Evolutionary conservation across 2,797 vertebrate genomes (phyloP).

Genomic region (Heterohyrax brucei): DNA sequence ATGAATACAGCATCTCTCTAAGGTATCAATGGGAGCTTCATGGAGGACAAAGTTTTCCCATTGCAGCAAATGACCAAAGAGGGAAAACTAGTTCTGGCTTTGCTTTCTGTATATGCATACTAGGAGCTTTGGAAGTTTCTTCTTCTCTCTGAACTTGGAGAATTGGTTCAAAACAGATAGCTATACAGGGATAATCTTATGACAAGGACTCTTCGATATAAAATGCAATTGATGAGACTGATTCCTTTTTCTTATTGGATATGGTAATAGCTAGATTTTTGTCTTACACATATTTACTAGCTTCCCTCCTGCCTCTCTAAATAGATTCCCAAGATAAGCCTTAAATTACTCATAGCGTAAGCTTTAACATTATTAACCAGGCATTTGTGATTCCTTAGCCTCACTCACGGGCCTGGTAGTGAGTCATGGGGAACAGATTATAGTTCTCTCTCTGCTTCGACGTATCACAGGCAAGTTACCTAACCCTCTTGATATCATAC

Average conservation of each 20-base stretch:
- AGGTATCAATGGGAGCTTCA: not conserved
- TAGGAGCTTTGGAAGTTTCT: not conserved
- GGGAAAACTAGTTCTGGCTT: not conserved
- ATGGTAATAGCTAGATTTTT: not conserved
- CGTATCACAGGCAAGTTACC: not conserved
- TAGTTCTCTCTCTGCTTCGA: not conserved
- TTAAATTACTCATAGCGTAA: not conserved
- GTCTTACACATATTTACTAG: not conserved
- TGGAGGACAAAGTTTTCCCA: not conserved
- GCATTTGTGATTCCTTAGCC: not conserved
- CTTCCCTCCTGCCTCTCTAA: not conserved
- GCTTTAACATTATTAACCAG: not conserved
- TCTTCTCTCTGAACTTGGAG: not conserved
- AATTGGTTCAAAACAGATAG: slow-evolving; percentile 25
- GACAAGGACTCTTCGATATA: slow-evolving; percentile 16
- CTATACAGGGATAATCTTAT: not conserved
- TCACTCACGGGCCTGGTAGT: not conserved
- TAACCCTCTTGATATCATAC: not conserved
- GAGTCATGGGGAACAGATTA: not conserved
- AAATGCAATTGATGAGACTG: not conserved
- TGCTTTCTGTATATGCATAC: not conserved
- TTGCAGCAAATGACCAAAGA: not conserved
- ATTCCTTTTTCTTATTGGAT: not conserved
- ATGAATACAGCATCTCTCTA: not conserved
- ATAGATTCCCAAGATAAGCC: slow-evolving; percentile 39